A percentile compares a stretch with the other conserved stretches of the same genome.
Evolutionary conservation across 2,797 vertebrate genomes (phyloP).

Genomic region (Holocentrus rufus): DNA sequence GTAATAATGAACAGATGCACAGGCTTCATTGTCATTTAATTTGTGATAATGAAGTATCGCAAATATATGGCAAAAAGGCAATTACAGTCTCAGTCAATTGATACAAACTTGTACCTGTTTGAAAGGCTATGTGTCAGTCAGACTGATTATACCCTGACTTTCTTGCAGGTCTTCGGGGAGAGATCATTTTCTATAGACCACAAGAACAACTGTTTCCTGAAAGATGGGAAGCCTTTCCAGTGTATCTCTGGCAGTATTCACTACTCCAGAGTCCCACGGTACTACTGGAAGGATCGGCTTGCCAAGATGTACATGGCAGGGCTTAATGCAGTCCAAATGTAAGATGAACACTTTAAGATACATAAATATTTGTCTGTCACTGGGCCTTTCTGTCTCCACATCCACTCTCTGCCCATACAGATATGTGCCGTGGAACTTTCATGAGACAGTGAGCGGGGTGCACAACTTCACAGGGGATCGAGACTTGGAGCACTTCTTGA

Average conservation of each 20-base stretch:
- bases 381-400: background rate
- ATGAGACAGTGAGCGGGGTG: slow-evolving; percentile 86
- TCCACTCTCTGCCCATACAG: slow-evolving; percentile 69
- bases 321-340: slow-evolving; percentile 93
- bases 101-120: background rate
- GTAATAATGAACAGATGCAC: no score
- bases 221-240: slow-evolving; percentile 89
- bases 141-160: background rate
- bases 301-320: slow-evolving; percentile 95
- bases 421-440: slow-evolving; percentile 97
- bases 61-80: background rate
- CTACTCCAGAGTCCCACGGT: slow-evolving; percentile 89
- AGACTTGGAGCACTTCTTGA: slow-evolving; percentile 90
- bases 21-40: no score
- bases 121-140: background rate
- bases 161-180: slow-evolving; percentile 66
- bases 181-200: slow-evolving; percentile 90
- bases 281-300: slow-evolving; percentile 94
- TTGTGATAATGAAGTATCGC: background rate
- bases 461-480: slow-evolving; percentile 87
- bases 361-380: background rate
- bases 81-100: background rate
- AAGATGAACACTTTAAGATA: slow-evolving; percentile 31
- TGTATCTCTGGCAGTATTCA: slow-evolving; percentile 96
- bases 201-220: slow-evolving; percentile 85